A percentile compares a stretch with the other conserved stretches of the same genome.
Evolutionary conservation across 2,888 invertebrate species (phyloP).

Genomic region (Auanema sp.): DNA sequence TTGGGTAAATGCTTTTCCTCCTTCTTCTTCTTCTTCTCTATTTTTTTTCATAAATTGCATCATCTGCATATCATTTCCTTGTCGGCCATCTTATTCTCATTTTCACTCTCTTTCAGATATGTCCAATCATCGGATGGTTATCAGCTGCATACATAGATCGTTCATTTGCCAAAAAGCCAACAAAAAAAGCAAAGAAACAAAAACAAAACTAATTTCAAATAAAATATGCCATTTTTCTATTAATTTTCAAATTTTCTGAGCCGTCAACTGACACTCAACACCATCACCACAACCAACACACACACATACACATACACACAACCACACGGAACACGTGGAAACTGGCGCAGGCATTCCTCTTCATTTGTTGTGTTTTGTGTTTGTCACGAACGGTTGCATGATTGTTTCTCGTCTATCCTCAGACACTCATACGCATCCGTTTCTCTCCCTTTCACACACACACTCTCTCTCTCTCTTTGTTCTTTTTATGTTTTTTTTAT

Average conservation of each 20-base stretch:
- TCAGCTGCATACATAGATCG: conserved; percentile 28
- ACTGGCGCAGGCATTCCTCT: conserved; percentile 19
- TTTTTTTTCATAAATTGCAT: not conserved
- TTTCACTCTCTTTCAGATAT: conserved; percentile 32
- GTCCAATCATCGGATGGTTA: conserved; percentile 40
- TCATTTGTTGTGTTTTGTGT: conserved; percentile 2
- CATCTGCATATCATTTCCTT: not conserved
- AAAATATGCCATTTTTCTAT: conserved; percentile 3
- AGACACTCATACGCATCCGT: not conserved
- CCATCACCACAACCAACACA: conserved; percentile 23
- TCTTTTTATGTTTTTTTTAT: not conserved
- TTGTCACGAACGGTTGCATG: conserved; percentile 8
- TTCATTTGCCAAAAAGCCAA: not conserved
- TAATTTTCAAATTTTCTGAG: conserved; percentile 16
- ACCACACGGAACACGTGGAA: conserved; percentile 1
- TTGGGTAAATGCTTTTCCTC: conserved; percentile 29
- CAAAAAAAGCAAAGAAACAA: not conserved
- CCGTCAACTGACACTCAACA: conserved; percentile 8
- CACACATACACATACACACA: conserved; percentile 10
- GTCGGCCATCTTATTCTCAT: not conserved
- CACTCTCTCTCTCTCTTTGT: conserved; percentile 7
- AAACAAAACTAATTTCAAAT: conserved; percentile 7
- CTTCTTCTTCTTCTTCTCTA: not conserved
- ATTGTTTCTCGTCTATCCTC: not conserved
- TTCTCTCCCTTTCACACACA: not conserved